Conservation (phyloP, 2,113 vertebrate genomes). For the Corythaixoides concolor region DNA sequence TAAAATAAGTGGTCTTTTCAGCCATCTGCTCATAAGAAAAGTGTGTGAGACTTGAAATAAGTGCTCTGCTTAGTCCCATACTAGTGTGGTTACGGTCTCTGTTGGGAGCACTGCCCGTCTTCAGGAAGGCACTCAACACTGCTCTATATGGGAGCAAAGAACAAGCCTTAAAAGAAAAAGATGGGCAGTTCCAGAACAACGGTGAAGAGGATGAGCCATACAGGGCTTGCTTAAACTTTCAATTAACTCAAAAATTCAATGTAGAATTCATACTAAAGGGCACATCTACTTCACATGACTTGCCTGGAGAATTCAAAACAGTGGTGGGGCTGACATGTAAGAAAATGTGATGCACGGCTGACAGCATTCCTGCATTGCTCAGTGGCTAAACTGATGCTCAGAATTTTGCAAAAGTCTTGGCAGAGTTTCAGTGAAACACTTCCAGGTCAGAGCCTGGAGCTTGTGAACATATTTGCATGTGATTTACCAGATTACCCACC, state of each 20-base stretch:
- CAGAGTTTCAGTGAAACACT: neutral
- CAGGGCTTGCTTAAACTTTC: neutral
- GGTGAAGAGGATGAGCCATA: neutral
- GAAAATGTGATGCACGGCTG: accelerated
- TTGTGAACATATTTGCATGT: neutral
- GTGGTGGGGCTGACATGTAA: neutral
- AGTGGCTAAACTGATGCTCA: neutral
- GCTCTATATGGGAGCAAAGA: neutral
- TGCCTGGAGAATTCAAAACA: neutral
- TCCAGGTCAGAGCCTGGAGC: constrained; percentile 28
- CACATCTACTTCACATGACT: neutral
- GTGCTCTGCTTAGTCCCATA: accelerated
- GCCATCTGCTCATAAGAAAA: neutral
- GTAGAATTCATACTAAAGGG: neutral
- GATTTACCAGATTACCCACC: constrained; percentile 30
- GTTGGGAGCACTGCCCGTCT: neutral
- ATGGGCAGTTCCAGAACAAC: neutral
- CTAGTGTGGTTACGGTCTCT: neutral
- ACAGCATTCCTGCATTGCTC: neutral
- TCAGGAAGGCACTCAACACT: neutral
- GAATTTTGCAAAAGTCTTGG: constrained; percentile 2
- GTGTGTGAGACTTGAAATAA: neutral
- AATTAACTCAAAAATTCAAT: neutral
- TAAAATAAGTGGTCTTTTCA: neutral
- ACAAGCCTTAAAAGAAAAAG: neutral